These are phyloP conservation scores for Enteromius treurensis DNA, from an alignment of 2,797 vertebrate species.

Conservation along the genomic window DNA sequence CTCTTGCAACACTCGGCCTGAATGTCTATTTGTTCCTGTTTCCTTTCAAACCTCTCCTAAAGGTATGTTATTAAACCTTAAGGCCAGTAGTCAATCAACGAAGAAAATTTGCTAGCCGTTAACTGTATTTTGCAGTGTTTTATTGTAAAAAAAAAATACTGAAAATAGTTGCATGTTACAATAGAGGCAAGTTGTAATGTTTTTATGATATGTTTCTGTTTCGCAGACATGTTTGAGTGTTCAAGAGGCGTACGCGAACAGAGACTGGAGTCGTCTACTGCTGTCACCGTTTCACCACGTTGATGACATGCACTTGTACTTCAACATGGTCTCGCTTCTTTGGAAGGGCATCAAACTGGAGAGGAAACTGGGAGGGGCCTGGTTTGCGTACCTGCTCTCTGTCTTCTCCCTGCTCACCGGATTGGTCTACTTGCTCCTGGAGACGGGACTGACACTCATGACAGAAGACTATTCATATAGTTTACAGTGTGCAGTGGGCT, in stretches of 20 bases:
- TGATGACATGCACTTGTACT: conserved; percentile 94
- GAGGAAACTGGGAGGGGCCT: conserved; percentile 80
- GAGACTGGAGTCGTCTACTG: conserved; percentile 88
- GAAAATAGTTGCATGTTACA: not conserved
- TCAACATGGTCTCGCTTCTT: conserved; percentile 93
- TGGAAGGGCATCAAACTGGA: conserved; percentile 92
- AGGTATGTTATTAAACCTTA: conserved; percentile 61
- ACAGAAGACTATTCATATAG: conserved; percentile 79
- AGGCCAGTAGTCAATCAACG: not conserved
- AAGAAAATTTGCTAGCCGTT: not conserved
- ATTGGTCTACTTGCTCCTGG: conserved; percentile 85
- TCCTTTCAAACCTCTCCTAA: conserved; percentile 76
- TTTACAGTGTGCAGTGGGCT: conserved; percentile 87
- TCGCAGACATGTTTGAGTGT: conserved; percentile 85
- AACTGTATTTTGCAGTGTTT: not conserved
- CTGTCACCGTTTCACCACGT: conserved; percentile 90
- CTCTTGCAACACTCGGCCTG: conserved; percentile 84
- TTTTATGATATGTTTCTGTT: not conserved
- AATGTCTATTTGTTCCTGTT: conserved; percentile 88
- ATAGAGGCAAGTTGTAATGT: not conserved
- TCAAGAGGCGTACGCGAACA: conserved; percentile 74
- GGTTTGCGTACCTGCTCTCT: conserved; percentile 86
- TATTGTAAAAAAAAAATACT: no score
- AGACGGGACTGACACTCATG: conserved; percentile 75
- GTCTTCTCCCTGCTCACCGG: conserved; percentile 89